Evolutionary conservation across 2,797 vertebrate species (phyloP).

Genomic region (Phataginus tetradactyla): DNA sequence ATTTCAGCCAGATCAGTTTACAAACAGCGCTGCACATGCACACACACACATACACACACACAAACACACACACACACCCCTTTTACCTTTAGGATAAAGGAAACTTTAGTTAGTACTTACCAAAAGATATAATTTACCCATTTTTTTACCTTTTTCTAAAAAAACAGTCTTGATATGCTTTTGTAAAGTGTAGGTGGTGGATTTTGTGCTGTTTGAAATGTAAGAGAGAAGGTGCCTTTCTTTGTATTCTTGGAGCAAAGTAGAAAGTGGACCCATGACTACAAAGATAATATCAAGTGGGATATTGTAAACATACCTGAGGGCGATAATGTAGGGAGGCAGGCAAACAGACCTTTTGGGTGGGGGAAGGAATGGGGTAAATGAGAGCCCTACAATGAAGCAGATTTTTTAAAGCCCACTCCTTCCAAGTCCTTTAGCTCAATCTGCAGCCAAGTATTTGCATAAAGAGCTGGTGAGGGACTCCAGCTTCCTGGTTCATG

Average conservation of each 20-base stretch:
- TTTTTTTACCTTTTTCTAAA: constrained; percentile 28
- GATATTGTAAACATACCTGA: constrained; percentile 71
- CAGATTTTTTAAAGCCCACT: constrained; percentile 60
- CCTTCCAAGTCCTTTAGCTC: constrained; percentile 73
- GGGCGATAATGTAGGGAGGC: constrained; percentile 56
- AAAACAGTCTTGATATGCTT: constrained; percentile 51
- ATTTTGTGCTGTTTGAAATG: constrained; percentile 58
- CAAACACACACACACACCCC: background rate
- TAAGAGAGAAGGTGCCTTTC: constrained; percentile 37
- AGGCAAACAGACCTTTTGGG: constrained; percentile 4
- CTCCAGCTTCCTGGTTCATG: constrained; percentile 86
- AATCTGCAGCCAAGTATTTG: constrained; percentile 84
- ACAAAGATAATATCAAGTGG: constrained; percentile 70
- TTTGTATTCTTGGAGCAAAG: constrained; percentile 65
- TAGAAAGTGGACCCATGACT: constrained; percentile 49
- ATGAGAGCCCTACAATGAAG: constrained; percentile 23
- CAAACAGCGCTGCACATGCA: background rate
- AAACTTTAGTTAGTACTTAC: constrained; percentile 61
- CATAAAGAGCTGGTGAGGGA: constrained; percentile 83
- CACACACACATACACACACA: background rate
- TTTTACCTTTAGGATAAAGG: constrained; percentile 28
- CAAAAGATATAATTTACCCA: constrained; percentile 55
- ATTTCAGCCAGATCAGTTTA: constrained; percentile 24
- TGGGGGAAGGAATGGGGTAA: constrained; percentile 49
- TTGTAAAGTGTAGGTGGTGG: constrained; percentile 53